Evolutionary conservation across 2,888 invertebrate genomes (phyloP), one percentile per base, ranked within the genome.

Genomic region (Phengaris alcon): DNA sequence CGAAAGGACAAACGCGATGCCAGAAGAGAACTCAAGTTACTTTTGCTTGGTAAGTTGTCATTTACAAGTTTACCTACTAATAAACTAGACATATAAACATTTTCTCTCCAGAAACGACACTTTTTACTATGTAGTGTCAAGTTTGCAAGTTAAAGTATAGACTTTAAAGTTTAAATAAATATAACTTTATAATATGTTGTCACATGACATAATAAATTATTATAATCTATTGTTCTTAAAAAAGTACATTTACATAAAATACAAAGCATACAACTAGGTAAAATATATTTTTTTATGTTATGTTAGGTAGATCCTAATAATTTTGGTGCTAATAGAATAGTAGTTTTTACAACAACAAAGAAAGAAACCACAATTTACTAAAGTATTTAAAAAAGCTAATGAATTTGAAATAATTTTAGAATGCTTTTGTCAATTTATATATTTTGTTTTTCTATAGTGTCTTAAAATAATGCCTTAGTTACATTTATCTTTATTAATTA

Each of bases 1-100:
- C 97, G 99, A 90, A 97, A 99, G 94, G 99, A 99, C 95, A 99
- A 99, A 95, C 95, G 99, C 90, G 99, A 99, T 97, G 99, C 99
- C 87, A 89, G 94, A 82, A 92, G 94, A 89, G 94, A 94, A 89
- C 93, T 94, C 89, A 94, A 94, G 90, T 85, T 99, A 84, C 96
- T 99, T 81, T 95, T 99, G 90, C 96, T 99, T 92, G 99, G 99
- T 99, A 92, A 93, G 93, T 80, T 76, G 75, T 46, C 74, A 52
- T 44, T 48, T 55, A 9, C 9, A 52, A 48, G 51, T 15, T 10
- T 48, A n/a, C 48, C 8, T 69, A n/a, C 9, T n/a, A 70, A 15
- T n/a, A 69, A 22, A 69, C 2, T 51, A 51, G 2, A n/a, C 10
- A 10, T 9, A 10, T 15, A 48, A 70, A 70, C 4, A 44, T 15